Conservation (phyloP, 1,140 invertebrate species). For the Rhyzopertha dominica region DNA sequence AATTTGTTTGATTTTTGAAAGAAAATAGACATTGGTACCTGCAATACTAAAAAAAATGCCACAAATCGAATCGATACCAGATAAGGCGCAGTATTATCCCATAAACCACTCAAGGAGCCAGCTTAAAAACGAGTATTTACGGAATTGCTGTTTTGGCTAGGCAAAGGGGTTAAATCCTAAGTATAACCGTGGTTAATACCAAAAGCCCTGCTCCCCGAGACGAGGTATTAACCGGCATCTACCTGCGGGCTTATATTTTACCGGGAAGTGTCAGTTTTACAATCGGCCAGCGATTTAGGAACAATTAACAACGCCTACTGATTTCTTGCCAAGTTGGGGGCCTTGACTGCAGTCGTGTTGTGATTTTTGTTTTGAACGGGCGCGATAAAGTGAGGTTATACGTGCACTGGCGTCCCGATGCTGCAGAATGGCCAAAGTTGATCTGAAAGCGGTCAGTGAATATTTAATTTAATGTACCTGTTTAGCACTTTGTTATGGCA, state of each 20-base stretch:
- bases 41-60: too few relatives aligned
- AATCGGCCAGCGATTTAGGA: conserved; percentile 11
- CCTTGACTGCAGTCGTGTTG: conserved; percentile 9
- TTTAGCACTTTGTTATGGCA: conserved; percentile 20
- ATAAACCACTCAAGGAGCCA: too few relatives aligned
- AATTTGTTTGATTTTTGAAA: too few relatives aligned
- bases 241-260: conserved; percentile 13
- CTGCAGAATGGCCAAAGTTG: conserved; percentile 11
- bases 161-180: too few relatives aligned
- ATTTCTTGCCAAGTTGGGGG: conserved; percentile 5
- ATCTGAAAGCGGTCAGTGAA: conserved; percentile 14
- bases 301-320: conserved; percentile 13
- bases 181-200: too few relatives aligned
- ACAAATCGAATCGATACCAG: too few relatives aligned
- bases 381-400: conserved; percentile 2
- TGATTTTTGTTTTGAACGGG: conserved; percentile 8
- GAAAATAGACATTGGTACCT: too few relatives aligned
- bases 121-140: too few relatives aligned
- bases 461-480: conserved; percentile 14
- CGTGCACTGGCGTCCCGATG: conserved; percentile 6
- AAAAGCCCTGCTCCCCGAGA: too few relatives aligned
- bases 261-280: conserved; percentile 14
- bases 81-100: too few relatives aligned
- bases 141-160: too few relatives aligned
- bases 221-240: too few relatives aligned